A percentile compares a stretch with the other conserved stretches of the same genome.
These are phyloP conservation scores for Notamacropus eugenii DNA, from an alignment of 2,797 vertebrate species.

Conservation along the genomic window DNA sequence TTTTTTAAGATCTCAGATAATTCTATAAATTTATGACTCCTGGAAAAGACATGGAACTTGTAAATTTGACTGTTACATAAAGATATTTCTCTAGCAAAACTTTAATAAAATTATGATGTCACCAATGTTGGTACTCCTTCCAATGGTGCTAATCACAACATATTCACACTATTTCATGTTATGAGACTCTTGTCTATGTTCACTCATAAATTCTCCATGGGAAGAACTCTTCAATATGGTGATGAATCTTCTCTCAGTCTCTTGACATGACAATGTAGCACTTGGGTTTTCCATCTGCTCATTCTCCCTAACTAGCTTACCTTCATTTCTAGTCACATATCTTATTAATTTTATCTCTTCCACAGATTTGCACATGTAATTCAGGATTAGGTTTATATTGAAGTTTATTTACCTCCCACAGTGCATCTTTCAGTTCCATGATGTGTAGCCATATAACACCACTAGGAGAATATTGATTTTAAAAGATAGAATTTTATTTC, in stretches of 20 bases:
- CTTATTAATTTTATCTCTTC: not conserved
- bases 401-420: not conserved
- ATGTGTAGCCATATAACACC: not conserved
- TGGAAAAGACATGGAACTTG: not conserved
- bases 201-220: not conserved
- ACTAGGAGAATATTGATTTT: not conserved
- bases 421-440: not conserved
- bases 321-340: not conserved
- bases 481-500: not conserved
- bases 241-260: not conserved
- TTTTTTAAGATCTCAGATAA: not conserved
- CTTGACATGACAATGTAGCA: not conserved
- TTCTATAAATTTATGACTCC: not conserved
- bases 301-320: not conserved
- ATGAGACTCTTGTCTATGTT: not conserved
- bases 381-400: not conserved
- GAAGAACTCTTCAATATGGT: not conserved
- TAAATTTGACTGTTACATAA: not conserved
- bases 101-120: not conserved
- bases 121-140: not conserved
- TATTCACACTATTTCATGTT: not conserved
- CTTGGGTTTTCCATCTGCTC: not conserved
- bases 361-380: not conserved
- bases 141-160: not conserved
- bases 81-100: not conserved